Percentiles rank a stretch among this genome's conserved stretches.
Conservation (phyloP, 1,140 invertebrate species). For the Olivierus martensii region DNA sequence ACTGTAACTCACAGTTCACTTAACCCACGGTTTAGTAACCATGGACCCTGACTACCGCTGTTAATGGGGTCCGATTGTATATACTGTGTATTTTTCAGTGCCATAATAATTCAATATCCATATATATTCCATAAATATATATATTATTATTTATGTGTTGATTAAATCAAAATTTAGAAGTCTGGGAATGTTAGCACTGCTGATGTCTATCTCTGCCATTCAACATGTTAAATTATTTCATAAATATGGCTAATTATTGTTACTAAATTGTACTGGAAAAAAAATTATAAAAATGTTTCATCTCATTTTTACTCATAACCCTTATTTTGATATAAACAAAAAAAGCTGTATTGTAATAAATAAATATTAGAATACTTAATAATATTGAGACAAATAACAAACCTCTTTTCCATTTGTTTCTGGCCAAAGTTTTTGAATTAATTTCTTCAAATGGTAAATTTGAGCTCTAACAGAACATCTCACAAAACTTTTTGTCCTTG, state of each 20-base stretch:
- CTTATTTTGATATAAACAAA: too few species aligned
- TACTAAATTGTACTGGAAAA: background rate
- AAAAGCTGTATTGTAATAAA: background rate
- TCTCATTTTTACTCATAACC: too few species aligned
- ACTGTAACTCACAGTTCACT: background rate
- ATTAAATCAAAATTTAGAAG: too few species aligned
- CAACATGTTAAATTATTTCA: background rate
- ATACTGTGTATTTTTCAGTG: background rate
- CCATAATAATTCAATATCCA: background rate
- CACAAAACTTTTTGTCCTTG: conserved; percentile 13
- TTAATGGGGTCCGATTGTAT: background rate
- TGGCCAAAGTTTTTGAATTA: conserved; percentile 16
- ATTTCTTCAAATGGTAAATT: conserved; percentile 16
- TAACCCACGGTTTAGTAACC: too few species aligned
- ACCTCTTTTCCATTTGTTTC: conserved; percentile 8
- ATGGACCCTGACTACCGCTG: background rate
- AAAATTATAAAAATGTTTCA: background rate
- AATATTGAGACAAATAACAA: background rate
- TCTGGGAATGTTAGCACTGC: too few species aligned
- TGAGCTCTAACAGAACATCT: conserved; percentile 17
- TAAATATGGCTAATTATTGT: background rate
- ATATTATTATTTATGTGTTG: too few species aligned
- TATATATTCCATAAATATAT: too few species aligned
- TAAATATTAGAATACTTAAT: background rate
- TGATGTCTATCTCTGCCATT: too few species aligned